These are phyloP conservation scores for Brachirus orientalis DNA, from an alignment of 2,113 vertebrate genomes.

Conservation along the genomic window DNA sequence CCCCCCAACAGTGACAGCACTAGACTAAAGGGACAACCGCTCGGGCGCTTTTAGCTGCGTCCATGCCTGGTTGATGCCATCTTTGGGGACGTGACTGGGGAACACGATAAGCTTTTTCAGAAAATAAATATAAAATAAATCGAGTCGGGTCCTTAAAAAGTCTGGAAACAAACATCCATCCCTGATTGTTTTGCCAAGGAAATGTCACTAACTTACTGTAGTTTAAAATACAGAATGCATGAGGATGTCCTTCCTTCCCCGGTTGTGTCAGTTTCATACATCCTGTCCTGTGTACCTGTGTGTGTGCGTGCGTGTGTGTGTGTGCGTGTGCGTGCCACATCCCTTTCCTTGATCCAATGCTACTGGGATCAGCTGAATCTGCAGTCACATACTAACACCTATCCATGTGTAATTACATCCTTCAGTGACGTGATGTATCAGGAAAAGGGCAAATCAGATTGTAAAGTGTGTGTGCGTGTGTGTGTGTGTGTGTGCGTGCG, in stretches of 20 bases:
- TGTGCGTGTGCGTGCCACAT: constrained; percentile 28
- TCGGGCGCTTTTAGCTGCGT: too few species aligned
- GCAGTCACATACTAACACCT: constrained; percentile 27
- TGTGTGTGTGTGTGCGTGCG: constrained; percentile 18
- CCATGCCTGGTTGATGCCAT: not conserved
- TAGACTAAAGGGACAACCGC: too few species aligned
- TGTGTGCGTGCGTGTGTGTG: constrained; percentile 35
- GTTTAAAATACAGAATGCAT: constrained; percentile 57
- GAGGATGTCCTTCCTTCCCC: constrained; percentile 75
- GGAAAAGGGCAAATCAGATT: constrained; percentile 55
- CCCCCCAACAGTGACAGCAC: too few species aligned
- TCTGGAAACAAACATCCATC: constrained; percentile 55
- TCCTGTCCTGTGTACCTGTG: constrained; percentile 60
- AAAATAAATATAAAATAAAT: constrained; percentile 10
- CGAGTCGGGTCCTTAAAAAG: constrained; percentile 29
- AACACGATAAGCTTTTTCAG: constrained; percentile 36
- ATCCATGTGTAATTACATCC: constrained; percentile 36
- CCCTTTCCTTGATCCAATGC: constrained; percentile 55
- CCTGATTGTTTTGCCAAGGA: constrained; percentile 70
- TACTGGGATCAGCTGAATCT: constrained; percentile 48
- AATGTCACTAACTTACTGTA: constrained; percentile 65
- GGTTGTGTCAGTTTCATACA: constrained; percentile 60
- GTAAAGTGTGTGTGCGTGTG: constrained; percentile 26
- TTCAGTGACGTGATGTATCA: constrained; percentile 34
- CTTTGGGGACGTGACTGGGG: constrained; percentile 11